These are phyloP conservation scores for Tipula vernalis DNA, from an alignment of 2,888 invertebrate species.

Conservation along the genomic window DNA sequence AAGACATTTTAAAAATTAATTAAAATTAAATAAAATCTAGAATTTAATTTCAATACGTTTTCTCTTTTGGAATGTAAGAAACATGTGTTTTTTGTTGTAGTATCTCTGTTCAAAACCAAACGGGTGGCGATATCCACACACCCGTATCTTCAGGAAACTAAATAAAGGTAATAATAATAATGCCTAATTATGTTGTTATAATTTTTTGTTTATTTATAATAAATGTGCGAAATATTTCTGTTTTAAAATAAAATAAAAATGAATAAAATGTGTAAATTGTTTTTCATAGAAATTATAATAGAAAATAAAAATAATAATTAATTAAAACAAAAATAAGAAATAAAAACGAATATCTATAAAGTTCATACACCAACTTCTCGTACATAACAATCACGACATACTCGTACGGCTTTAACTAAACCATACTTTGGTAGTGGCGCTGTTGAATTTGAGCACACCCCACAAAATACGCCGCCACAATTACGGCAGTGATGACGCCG, in stretches of 20 bases:
- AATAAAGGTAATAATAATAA: conserved; percentile 12
- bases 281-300: conserved; percentile 11
- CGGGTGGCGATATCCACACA: neutral
- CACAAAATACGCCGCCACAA: conserved; percentile 90
- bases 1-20: neutral
- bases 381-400: conserved; percentile 48
- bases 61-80: neutral
- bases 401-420: conserved; percentile 82
- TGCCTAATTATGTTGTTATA: conserved; percentile 11
- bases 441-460: conserved; percentile 83
- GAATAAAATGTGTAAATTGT: neutral
- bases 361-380: conserved; percentile 15
- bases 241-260: conserved; percentile 9
- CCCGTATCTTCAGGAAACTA: too few relatives aligned
- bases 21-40: neutral
- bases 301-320: neutral
- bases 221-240: conserved; percentile 6
- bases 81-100: neutral
- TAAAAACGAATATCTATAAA: neutral
- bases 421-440: conserved; percentile 89
- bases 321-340: neutral
- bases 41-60: neutral
- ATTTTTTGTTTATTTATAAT: conserved; percentile 11
- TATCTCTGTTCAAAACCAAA: neutral
- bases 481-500: conserved; percentile 94